Conservation (phyloP, 2,888 invertebrate genomes). For the Mimumesa dahlbomi region DNA sequence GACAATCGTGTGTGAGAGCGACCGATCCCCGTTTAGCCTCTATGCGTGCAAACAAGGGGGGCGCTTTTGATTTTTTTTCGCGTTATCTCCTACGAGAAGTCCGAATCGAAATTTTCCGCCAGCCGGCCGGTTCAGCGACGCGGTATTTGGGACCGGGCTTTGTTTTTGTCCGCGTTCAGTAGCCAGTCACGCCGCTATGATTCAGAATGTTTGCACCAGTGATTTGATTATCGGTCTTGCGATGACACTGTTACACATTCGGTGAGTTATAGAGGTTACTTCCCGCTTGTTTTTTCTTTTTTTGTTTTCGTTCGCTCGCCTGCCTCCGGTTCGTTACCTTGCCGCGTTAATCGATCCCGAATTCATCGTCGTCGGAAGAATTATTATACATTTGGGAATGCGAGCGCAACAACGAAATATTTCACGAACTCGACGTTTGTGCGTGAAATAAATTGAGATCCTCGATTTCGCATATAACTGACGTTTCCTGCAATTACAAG, state of each 20-base stretch:
- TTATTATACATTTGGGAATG: too few relatives aligned
- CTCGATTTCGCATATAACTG: not conserved
- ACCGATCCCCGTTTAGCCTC: constrained; percentile 60
- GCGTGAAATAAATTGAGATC: not conserved
- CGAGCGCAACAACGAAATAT: too few relatives aligned
- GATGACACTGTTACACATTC: not conserved
- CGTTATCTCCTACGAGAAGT: constrained; percentile 16
- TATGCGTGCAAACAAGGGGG: constrained; percentile 64
- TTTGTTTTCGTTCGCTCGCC: too few relatives aligned
- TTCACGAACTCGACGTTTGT: not conserved
- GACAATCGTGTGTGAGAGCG: constrained; percentile 41
- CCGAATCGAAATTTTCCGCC: constrained; percentile 51
- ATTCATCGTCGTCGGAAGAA: too few relatives aligned
- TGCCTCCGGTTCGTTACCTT: too few relatives aligned
- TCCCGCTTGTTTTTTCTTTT: not conserved
- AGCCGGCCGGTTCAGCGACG: constrained; percentile 11
- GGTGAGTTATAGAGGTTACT: not conserved
- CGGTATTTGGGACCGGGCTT: not conserved
- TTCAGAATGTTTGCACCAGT: constrained; percentile 23
- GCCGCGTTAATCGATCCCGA: too few relatives aligned
- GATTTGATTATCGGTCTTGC: constrained; percentile 33
- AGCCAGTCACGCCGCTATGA: constrained; percentile 25
- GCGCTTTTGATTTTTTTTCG: constrained; percentile 49
- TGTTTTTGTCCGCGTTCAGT: not conserved
- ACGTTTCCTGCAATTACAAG: constrained; percentile 23